phyloP scores from a whole-genome alignment of 2,113 vertebrate species.

The Phalacrocorax brasilianus region DNA sequence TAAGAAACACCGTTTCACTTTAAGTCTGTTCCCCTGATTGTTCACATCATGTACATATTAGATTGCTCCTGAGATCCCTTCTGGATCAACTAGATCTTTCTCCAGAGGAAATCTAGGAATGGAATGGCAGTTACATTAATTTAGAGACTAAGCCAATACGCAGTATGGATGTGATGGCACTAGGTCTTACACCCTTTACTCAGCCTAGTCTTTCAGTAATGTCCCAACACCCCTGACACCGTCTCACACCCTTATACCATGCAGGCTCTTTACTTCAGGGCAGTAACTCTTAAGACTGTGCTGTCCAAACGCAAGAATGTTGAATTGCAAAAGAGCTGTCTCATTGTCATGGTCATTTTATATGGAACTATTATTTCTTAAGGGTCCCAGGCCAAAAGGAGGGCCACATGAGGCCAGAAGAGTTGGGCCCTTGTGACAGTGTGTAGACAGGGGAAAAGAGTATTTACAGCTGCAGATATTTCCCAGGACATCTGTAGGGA shows the following conservation, averaged over 20 bases:
- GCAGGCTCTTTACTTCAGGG: background rate
- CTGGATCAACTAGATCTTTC: background rate
- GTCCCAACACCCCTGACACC: background rate
- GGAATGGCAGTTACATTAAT: background rate
- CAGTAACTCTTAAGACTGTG: background rate
- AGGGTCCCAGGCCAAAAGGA: background rate
- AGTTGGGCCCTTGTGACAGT: background rate
- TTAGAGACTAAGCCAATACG: background rate
- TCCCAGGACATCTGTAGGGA: background rate
- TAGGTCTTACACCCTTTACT: background rate
- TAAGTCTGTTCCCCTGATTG: background rate
- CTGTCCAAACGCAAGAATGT: background rate
- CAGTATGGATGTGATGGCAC: background rate
- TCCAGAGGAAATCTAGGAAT: background rate
- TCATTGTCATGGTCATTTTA: background rate
- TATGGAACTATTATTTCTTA: background rate
- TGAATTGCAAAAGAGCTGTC: background rate
- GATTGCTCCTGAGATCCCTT: background rate
- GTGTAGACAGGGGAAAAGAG: background rate
- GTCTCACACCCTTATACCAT: background rate
- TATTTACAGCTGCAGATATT: background rate
- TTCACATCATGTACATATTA: accelerated
- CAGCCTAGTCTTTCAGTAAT: background rate
- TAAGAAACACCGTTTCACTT: background rate
- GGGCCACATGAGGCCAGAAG: background rate